Evolutionary conservation across 2,797 vertebrate genomes (phyloP).

Genomic region (Harpagifer antarcticus): DNA sequence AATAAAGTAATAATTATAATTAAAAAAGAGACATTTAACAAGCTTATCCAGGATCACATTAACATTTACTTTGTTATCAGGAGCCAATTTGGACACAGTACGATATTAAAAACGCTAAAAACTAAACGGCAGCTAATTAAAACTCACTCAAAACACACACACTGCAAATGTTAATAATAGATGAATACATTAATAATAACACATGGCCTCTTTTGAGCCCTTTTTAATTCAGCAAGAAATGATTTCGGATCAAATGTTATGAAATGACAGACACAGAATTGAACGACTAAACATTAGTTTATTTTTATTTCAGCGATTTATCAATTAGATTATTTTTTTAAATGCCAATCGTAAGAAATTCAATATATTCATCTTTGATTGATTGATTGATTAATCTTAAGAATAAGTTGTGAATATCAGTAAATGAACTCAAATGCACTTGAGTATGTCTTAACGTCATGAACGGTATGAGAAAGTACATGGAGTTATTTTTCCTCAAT

Average conservation of each 20-base stretch:
- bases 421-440: neutral
- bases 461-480: slow-evolving; percentile 11
- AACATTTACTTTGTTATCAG: neutral
- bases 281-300: neutral
- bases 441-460: neutral
- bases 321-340: no score
- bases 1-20: neutral
- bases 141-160: slow-evolving; percentile 1
- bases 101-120: neutral
- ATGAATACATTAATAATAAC: neutral
- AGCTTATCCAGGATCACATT: neutral
- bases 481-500: neutral
- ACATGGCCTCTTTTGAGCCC: neutral
- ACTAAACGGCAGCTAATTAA: neutral
- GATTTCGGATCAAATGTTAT: no score
- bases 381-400: neutral
- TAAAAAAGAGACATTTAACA: neutral
- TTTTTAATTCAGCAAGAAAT: neutral
- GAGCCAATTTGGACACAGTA: neutral
- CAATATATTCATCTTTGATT: neutral
- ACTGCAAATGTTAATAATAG: neutral
- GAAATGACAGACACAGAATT: neutral
- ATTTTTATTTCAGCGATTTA: neutral
- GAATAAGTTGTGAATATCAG: neutral
- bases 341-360: neutral